A percentile compares a stretch with the other conserved stretches of the same genome.
phyloP scores from a whole-genome alignment of 2,113 vertebrate species.

The Protobothrops mucrosquamatus region DNA sequence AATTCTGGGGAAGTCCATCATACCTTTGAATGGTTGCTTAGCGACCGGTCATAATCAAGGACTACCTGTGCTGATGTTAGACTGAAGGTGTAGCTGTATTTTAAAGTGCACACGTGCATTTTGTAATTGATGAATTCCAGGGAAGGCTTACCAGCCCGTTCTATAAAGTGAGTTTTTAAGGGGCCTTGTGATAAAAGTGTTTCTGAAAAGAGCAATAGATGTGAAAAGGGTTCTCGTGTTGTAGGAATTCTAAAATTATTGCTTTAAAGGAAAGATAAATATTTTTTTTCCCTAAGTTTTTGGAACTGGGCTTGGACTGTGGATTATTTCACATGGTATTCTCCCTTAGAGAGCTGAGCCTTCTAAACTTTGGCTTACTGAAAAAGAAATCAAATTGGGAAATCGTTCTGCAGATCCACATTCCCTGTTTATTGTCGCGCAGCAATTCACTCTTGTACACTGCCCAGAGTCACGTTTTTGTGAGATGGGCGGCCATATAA shows the following conservation, averaged over 20 bases:
- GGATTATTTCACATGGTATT: conserved; percentile 38
- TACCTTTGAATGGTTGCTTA: background rate
- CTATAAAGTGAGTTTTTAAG: background rate
- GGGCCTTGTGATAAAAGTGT: background rate
- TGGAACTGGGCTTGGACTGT: conserved; percentile 14
- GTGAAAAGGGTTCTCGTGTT: background rate
- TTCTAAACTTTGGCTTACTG: conserved; percentile 48
- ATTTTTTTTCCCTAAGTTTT: background rate
- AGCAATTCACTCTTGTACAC: background rate
- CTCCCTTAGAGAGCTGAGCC: conserved; percentile 9
- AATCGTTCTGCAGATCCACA: conserved; percentile 12
- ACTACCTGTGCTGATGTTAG: background rate
- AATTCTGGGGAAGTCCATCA: background rate
- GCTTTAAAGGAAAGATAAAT: conserved; percentile 39
- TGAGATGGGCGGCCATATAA: too few species aligned
- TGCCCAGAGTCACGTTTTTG: background rate
- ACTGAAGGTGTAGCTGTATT: background rate
- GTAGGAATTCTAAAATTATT: conserved; percentile 36
- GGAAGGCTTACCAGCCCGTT: background rate
- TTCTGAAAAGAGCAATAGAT: background rate
- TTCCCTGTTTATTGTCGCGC: conserved; percentile 28
- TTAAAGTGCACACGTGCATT: background rate
- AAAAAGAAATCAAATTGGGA: conserved; percentile 46
- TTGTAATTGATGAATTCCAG: background rate
- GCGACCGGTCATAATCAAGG: background rate